Percentiles rank a stretch among this genome's conserved stretches.
These are phyloP conservation scores for Sthenelais limicola DNA, from an alignment of 2,888 invertebrate genomes.

Conservation along the genomic window DNA sequence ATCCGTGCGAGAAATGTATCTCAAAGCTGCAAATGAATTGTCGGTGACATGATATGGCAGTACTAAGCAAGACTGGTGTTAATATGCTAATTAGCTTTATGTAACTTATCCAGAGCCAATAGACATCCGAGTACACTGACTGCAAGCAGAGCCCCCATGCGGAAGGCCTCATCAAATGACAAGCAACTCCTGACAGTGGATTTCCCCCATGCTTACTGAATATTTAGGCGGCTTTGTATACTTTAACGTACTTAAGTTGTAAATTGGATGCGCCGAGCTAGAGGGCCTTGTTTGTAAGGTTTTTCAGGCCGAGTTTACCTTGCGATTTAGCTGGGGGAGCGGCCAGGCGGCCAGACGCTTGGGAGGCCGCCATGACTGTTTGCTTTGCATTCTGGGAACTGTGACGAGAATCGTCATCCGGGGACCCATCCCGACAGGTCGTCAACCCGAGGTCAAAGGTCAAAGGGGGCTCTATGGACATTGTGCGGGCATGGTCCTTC, in stretches of 20 bases:
- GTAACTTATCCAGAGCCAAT: slow-evolving; percentile 16
- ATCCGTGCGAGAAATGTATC: no score
- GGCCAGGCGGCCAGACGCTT: not conserved
- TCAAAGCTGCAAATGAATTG: no score
- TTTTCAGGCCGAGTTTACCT: not conserved
- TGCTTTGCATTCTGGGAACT: slow-evolving; percentile 35
- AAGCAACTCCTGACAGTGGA: not conserved
- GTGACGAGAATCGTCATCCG: slow-evolving; percentile 40
- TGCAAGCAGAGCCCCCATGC: not conserved
- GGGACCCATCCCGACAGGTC: slow-evolving; percentile 20
- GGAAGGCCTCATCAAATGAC: not conserved
- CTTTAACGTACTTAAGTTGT: slow-evolving; percentile 34
- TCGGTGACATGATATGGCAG: no score
- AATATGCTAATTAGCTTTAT: slow-evolving; percentile 32
- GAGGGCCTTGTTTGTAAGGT: slow-evolving; percentile 2
- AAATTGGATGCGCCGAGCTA: slow-evolving; percentile 17
- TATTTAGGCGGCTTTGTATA: not conserved
- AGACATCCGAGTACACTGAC: not conserved
- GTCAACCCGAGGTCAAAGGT: slow-evolving; percentile 12
- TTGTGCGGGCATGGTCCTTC: no score
- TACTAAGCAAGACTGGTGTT: slow-evolving; percentile 2
- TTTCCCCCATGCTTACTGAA: not conserved
- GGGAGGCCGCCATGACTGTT: slow-evolving; percentile 32
- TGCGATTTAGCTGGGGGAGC: not conserved
- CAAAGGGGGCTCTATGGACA: not conserved